Conservation (phyloP, 2,888 invertebrate species). For the Alloscopus bannaensis region DNA sequence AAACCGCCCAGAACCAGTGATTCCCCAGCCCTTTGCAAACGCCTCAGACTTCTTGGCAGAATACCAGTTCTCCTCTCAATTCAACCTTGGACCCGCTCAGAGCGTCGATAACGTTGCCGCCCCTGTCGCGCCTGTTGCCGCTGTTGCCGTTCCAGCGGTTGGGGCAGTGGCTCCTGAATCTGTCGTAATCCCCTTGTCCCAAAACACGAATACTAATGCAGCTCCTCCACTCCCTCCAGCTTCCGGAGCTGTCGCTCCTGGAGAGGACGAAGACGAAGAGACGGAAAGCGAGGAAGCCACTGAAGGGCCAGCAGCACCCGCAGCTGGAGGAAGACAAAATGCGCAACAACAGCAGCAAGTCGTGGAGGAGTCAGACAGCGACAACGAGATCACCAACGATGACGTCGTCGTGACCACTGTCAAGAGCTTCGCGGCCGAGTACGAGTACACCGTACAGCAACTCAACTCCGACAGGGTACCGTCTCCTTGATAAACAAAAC, state of each 20-base stretch:
- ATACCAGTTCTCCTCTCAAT: slow-evolving; percentile 39
- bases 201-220: neutral
- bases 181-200: neutral
- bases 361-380: slow-evolving; percentile 51
- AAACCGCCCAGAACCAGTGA: slow-evolving; percentile 9
- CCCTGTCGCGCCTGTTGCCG: slow-evolving; percentile 7
- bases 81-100: slow-evolving; percentile 46
- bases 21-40: slow-evolving; percentile 41
- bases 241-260: neutral
- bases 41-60: slow-evolving; percentile 34
- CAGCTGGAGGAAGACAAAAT: slow-evolving; percentile 4
- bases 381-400: slow-evolving; percentile 59
- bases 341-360: slow-evolving; percentile 30
- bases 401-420: slow-evolving; percentile 49
- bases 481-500: slow-evolving; percentile 15
- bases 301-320: slow-evolving; percentile 16
- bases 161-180: neutral
- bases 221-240: slow-evolving; percentile 31
- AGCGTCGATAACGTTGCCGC: slow-evolving; percentile 11
- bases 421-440: slow-evolving; percentile 53
- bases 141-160: neutral
- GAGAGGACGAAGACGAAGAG: slow-evolving; percentile 22
- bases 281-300: slow-evolving; percentile 23
- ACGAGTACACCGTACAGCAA: slow-evolving; percentile 52
- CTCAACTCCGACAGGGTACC: slow-evolving; percentile 52